Conservation (phyloP, 2,888 invertebrate genomes). For the Octodonta nipae region DNA sequence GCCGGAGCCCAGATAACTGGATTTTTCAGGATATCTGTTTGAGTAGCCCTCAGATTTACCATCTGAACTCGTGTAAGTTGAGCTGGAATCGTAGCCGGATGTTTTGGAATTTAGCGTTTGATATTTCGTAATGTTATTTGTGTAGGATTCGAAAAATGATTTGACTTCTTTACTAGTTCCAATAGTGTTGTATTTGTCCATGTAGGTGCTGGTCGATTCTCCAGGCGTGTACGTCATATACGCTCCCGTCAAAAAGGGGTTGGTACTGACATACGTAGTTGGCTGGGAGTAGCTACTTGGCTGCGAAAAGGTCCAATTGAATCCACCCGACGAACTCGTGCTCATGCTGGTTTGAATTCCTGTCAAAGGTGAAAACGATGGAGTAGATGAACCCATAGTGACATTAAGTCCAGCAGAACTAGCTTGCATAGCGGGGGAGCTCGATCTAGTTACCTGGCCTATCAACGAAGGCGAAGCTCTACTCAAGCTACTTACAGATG, state of each 20-base stretch:
- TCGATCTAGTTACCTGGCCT: conserved; percentile 27
- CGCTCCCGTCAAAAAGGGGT: conserved; percentile 44
- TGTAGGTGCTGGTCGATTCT: conserved; percentile 17
- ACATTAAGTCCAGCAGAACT: conserved; percentile 50
- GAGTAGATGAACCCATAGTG: conserved; percentile 40
- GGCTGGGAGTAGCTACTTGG: conserved; percentile 27
- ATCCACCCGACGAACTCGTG: conserved; percentile 26
- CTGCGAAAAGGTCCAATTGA: conserved; percentile 11
- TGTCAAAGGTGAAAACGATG: conserved; percentile 29
- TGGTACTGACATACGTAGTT: conserved; percentile 40
- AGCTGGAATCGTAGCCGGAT: conserved; percentile 19
- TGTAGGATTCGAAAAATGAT: conserved; percentile 29
- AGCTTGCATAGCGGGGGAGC: conserved; percentile 38
- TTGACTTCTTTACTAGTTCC: conserved; percentile 27
- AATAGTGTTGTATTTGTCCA: conserved; percentile 32
- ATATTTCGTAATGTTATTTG: conserved; percentile 24
- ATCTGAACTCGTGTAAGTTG: conserved; percentile 19
- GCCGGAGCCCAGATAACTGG: conserved; percentile 25
- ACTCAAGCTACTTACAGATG: conserved; percentile 22
- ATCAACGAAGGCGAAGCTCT: conserved; percentile 36
- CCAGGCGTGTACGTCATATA: conserved; percentile 32
- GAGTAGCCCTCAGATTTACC: conserved; percentile 28
- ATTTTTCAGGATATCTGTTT: conserved; percentile 26
- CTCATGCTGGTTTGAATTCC: conserved; percentile 28
- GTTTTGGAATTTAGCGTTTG: conserved; percentile 21